phyloP scores from a whole-genome alignment of 2,113 vertebrate species.

The Corythornis vintsioides region DNA sequence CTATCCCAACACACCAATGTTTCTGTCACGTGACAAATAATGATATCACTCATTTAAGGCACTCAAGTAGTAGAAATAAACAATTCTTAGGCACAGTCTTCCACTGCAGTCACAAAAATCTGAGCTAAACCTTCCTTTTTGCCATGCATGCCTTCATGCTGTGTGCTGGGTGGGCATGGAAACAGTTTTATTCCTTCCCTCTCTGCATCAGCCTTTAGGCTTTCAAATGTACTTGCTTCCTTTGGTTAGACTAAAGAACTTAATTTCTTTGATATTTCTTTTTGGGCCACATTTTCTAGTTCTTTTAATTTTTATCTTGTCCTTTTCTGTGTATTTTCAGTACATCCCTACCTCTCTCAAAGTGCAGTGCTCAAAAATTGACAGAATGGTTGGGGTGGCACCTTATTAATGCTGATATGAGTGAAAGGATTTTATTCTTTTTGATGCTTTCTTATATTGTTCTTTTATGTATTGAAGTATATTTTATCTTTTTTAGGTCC shows the following conservation, averaged over 20 bases:
- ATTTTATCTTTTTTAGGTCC: neutral
- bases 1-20: neutral
- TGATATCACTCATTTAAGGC: neutral
- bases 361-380: neutral
- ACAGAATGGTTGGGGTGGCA: neutral
- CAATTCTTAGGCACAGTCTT: neutral
- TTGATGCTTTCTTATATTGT: neutral
- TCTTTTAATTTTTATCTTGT: neutral
- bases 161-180: neutral
- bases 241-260: neutral
- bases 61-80: neutral
- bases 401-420: neutral
- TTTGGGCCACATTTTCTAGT: neutral
- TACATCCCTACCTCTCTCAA: neutral
- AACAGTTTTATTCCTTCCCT: neutral
- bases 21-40: neutral
- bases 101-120: neutral
- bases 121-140: neutral
- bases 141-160: neutral
- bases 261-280: neutral
- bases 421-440: neutral
- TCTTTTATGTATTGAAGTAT: neutral
- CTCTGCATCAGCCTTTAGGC: neutral
- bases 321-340: neutral
- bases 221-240: neutral